A percentile compares a stretch with the other conserved stretches of the same genome.
Evolutionary conservation across 2,888 invertebrate genomes (phyloP).

Genomic region (Lycophotia porphyrea): DNA sequence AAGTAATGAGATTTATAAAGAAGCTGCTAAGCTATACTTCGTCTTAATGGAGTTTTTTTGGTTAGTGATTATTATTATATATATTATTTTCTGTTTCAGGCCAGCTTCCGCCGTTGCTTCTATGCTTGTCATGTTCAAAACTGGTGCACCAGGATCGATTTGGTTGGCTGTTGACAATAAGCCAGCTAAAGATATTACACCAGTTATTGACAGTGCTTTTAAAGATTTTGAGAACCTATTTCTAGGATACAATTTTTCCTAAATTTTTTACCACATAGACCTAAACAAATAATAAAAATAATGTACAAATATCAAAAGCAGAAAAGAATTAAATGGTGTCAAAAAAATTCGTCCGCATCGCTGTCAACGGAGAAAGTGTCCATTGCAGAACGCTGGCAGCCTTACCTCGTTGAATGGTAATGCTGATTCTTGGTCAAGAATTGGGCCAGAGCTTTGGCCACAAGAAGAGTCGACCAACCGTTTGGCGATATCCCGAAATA

Average conservation of each 20-base stretch:
- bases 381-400: background rate
- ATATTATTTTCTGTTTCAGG: constrained; percentile 59
- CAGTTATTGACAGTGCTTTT: constrained; percentile 57
- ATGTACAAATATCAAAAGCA: background rate
- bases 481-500: background rate
- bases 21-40: background rate
- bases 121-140: constrained; percentile 64
- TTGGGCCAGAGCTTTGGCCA: background rate
- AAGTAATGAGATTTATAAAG: background rate
- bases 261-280: background rate
- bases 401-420: background rate
- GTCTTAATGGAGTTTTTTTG: background rate
- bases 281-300: background rate
- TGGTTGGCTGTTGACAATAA: constrained; percentile 67
- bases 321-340: background rate
- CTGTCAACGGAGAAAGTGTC: background rate
- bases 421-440: background rate
- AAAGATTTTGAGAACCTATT: constrained; percentile 45
- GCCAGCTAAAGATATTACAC: constrained; percentile 68
- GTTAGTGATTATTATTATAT: background rate
- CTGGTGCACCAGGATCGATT: constrained; percentile 66
- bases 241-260: background rate
- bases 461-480: background rate
- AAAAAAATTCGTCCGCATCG: background rate
- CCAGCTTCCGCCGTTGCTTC: constrained; percentile 66